These are phyloP conservation scores for Diachrysia chrysitis DNA, from an alignment of 2,888 invertebrate species.

Conservation along the genomic window DNA sequence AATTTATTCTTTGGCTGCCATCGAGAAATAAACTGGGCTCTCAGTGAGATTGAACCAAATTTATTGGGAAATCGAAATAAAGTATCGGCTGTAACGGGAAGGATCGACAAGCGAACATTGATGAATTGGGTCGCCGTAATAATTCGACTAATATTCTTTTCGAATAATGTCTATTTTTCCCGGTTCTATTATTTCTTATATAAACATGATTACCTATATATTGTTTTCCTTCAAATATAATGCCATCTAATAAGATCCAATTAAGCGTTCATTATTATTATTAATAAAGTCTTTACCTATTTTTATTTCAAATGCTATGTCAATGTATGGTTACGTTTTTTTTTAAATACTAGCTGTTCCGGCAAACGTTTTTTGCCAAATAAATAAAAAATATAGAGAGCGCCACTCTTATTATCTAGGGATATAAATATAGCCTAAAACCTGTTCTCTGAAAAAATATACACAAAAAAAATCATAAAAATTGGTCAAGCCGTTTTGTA, in stretches of 20 bases:
- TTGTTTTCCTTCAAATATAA: constrained; percentile 28
- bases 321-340: too few relatives aligned
- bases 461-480: too few relatives aligned
- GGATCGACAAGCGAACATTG: constrained; percentile 69
- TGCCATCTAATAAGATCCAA: constrained; percentile 30
- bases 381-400: too few relatives aligned
- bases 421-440: too few relatives aligned
- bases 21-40: constrained; percentile 77
- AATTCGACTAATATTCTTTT: constrained; percentile 44
- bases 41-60: constrained; percentile 77
- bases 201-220: constrained; percentile 43
- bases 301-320: too few relatives aligned
- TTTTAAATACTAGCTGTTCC: too few relatives aligned
- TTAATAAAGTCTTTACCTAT: too few relatives aligned
- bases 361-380: too few relatives aligned
- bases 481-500: too few relatives aligned
- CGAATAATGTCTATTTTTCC: constrained; percentile 32
- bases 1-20: constrained; percentile 82
- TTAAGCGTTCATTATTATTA: too few relatives aligned
- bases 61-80: constrained; percentile 77
- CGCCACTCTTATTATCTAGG: too few relatives aligned
- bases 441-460: too few relatives aligned
- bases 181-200: constrained; percentile 35
- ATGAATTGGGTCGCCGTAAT: constrained; percentile 67
- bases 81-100: constrained; percentile 64